Conservation (phyloP, 2,113 vertebrate species). For the Cacatua alba region DNA sequence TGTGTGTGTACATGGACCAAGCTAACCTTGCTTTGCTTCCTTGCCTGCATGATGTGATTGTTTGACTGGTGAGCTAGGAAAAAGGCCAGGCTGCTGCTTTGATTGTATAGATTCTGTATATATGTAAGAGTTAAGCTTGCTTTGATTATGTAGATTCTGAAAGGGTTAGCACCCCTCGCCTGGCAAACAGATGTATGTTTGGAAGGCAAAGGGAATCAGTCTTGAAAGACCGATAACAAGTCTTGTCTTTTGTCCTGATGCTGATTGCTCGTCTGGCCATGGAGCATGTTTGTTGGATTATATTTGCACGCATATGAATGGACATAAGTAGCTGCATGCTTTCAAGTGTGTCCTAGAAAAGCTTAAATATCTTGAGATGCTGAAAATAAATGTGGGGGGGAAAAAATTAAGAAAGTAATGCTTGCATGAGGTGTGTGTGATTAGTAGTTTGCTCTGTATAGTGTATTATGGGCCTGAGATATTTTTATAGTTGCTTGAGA, state of each 20-base stretch:
- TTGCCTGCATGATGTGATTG: not conserved
- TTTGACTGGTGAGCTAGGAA: not conserved
- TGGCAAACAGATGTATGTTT: not conserved
- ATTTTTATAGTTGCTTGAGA: not conserved
- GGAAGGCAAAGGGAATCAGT: constrained; percentile 6
- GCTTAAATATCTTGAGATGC: not conserved
- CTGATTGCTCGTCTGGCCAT: constrained; percentile 43
- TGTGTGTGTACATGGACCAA: not conserved
- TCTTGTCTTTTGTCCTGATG: constrained; percentile 41
- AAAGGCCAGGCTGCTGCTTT: not conserved
- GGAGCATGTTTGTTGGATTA: not conserved
- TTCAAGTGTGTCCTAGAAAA: constrained; percentile 45
- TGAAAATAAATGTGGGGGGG: not conserved
- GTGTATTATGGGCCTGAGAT: not conserved
- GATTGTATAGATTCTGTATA: not conserved
- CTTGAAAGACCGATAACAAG: constrained; percentile 28
- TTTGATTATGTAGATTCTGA: not conserved
- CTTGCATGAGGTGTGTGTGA: not conserved
- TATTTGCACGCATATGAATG: constrained; percentile 39
- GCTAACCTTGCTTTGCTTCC: not conserved
- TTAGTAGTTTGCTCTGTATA: not conserved
- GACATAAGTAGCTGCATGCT: constrained; percentile 17
- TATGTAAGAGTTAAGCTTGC: not conserved
- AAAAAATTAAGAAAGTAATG: not conserved
- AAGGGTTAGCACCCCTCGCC: constrained; percentile 6